Percentiles rank a stretch among this genome's conserved stretches.
Conservation (phyloP, 1,140 invertebrate species). For the Trichoplusia ni region DNA sequence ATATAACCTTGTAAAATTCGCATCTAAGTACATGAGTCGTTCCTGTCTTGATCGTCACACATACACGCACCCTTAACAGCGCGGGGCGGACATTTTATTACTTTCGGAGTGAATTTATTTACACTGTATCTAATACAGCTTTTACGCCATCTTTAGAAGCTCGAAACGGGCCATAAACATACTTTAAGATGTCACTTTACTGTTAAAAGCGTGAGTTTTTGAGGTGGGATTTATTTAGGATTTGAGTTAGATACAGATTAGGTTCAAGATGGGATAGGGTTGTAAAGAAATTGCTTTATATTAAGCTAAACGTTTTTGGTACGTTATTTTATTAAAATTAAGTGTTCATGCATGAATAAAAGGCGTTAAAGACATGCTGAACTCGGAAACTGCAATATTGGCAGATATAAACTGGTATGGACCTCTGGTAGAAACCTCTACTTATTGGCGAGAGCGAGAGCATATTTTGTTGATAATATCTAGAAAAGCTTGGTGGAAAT, state of each 20-base stretch:
- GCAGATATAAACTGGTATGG: too few species aligned
- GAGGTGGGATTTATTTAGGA: neutral
- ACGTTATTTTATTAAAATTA: too few species aligned
- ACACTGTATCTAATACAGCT: constrained; percentile 38
- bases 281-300: too few species aligned
- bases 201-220: constrained; percentile 19
- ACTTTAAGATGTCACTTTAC: constrained; percentile 30
- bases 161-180: constrained; percentile 28
- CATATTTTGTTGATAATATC: too few species aligned
- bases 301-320: too few species aligned
- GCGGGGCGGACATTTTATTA: constrained; percentile 46
- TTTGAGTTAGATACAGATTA: neutral
- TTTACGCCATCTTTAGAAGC: constrained; percentile 32
- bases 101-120: constrained; percentile 51
- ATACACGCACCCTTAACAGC: neutral
- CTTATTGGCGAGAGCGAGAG: too few species aligned
- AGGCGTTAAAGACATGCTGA: too few species aligned
- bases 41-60: neutral
- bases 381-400: too few species aligned
- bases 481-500: too few species aligned
- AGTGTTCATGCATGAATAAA: too few species aligned
- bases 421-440: too few species aligned
- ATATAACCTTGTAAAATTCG: neutral
- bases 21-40: neutral
- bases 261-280: too few species aligned